Evolutionary conservation across 2,113 vertebrate genomes (phyloP), one percentile per base, ranked within the genome.

Genomic region (Genyomyrus donnyi): DNA sequence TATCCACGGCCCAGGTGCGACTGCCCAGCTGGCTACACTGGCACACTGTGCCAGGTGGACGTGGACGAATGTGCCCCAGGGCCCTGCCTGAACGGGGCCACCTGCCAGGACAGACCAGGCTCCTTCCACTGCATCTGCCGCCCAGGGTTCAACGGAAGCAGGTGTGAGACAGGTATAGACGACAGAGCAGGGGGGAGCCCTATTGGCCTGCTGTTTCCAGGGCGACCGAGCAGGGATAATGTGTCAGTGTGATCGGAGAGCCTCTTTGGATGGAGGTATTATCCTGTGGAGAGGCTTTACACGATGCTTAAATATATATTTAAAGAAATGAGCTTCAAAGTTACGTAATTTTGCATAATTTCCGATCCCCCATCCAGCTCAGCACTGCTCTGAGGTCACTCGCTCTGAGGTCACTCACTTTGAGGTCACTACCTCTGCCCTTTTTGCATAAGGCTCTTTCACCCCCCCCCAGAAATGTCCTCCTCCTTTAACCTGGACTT

Each of bases 141-240:
- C 84, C 98, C 98, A 93, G 98, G 98, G 96, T 99, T 99, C 97
- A 98, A 98, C 94, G 98, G 98, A 96, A 98, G 94, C 96, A 97
- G 97, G 95, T 99, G 98, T 98, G 98, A 99, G 97, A 99, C 98
- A 99, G 98, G 98, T 99, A 99, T 95, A 95, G 95, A 96, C 92
- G 91, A 88, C 91, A 93, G 93, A 88, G 77, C 91, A 90, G 90
- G 89, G 91, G 89, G 91, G 77, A 91, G 90, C 91, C 31, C 15
- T 53, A 46, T 21, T 88, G 56, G 39, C 49, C 19, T 58, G 19
- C 15, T 42, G 52, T 88, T 88, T 42, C 27, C 46, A 58, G 85
- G 24, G 42, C 74, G 52, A 85, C 50, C 83, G 31, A 31, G 0
- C 31, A 42, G 31, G 74, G 74, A 19, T 80, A 42, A 80, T 2